Evolutionary conservation across 2,797 vertebrate species (phyloP), one percentile per base, ranked within the genome.

Genomic region (Lepus townsendii): DNA sequence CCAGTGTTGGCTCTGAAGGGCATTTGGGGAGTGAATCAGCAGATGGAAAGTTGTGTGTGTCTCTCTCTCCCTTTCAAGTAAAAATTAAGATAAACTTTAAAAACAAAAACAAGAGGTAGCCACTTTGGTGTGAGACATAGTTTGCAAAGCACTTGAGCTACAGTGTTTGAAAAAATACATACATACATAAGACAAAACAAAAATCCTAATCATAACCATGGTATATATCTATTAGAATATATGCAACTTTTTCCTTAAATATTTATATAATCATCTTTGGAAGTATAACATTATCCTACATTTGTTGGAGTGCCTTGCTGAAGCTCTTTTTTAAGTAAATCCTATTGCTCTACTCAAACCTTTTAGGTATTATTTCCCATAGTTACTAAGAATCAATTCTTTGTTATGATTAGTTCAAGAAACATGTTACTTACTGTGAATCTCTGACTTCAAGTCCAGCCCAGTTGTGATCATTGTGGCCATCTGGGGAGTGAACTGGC

Each of bases 361-460:
- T 62, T 73, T n/a, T n/a, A 26, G 65, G 19, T 77, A 27, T 68
- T 38, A 57, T 85, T 68, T 35, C 27, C 50, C n/a, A 88, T 52
- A 82, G 30, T 32, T 84, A 75, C 4, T 65, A 85, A 88, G 47
- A 87, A 66, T 84, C 68, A 92, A 47, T 95, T 71, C 65, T 50
- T 32, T 20, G 27, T 52, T 75, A 38, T 63, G 50, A 93, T 88
- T 66, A 91, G 16, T 16, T 27, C 54, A 76, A 50, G 60, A n/a
- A 92, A 71, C 24, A 42, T 4, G 9, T 22, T 63, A 32, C 63
- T 17, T 65, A 11, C 35, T 7, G 0, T 30, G 16, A 17, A 50
- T 91, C 22, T 82, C 75, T 62, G 20, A 68, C 72, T 83, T 90
- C 62, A 91, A 90, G 54, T 20, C 54, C 19, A 20, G 54, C 54